A percentile compares a stretch with the other conserved stretches of the same genome.
phyloP scores from a whole-genome alignment of 2,113 vertebrate species.

The Ovis canadensis region DNA sequence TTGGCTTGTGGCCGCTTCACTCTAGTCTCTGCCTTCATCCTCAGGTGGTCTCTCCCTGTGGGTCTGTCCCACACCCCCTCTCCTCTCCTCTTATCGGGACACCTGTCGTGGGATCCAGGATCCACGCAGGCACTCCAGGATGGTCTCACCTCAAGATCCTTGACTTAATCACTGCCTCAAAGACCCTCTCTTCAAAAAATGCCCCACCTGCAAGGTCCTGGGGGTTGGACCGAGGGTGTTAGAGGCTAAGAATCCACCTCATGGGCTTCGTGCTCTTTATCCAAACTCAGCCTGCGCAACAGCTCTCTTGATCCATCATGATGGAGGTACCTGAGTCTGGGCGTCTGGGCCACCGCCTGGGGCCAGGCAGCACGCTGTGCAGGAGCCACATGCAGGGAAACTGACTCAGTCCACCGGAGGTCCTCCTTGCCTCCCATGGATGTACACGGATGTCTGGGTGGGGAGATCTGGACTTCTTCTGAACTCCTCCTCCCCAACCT shows the following conservation, averaged over 20 bases:
- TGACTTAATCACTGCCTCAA: not conserved
- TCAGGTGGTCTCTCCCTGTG: rapidly evolving
- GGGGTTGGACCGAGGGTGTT: not conserved
- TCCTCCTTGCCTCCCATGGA: not conserved
- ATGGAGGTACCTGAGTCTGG: not conserved
- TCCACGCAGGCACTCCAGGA: not conserved
- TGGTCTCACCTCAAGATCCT: not conserved
- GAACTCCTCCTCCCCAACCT: not conserved
- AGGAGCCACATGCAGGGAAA: rapidly evolving
- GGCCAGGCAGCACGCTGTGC: not conserved
- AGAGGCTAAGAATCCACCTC: not conserved
- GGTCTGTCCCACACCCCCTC: not conserved
- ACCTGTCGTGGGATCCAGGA: not conserved
- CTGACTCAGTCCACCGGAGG: not conserved
- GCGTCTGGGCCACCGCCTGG: rapidly evolving
- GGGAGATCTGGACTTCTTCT: not conserved
- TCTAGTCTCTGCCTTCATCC: not conserved
- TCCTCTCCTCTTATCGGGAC: not conserved
- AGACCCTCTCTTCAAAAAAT: not conserved
- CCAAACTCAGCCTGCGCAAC: not conserved
- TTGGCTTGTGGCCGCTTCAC: not conserved
- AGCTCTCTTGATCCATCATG: not conserved
- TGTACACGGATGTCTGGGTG: not conserved
- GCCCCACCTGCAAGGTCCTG: not conserved
- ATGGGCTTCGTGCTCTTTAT: not conserved